phyloP scores from a whole-genome alignment of 2,888 invertebrate genomes.

The Allolobophora icterica region DNA sequence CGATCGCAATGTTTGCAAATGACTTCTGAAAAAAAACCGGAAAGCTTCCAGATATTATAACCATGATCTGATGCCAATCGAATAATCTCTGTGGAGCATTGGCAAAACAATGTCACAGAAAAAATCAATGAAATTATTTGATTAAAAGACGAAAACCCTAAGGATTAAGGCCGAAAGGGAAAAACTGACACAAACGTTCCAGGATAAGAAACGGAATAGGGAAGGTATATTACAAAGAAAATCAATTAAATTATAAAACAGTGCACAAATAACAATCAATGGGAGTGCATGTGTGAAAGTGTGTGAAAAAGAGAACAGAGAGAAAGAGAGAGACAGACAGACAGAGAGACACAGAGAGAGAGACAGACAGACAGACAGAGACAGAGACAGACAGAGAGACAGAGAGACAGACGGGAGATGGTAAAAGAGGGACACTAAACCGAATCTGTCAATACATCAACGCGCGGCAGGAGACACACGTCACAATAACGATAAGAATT shows the following conservation, averaged over 20 bases:
- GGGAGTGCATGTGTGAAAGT: not conserved
- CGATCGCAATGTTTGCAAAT: not conserved
- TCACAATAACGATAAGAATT: not conserved
- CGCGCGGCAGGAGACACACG: not conserved
- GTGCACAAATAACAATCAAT: not conserved
- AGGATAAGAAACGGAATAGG: not conserved
- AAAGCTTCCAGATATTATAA: not conserved
- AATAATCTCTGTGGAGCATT: not conserved
- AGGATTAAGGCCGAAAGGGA: not conserved
- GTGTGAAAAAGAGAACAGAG: too few relatives aligned
- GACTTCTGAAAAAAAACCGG: not conserved
- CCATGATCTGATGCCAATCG: not conserved
- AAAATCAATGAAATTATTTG: not conserved
- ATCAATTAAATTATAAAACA: not conserved
- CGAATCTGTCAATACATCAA: not conserved
- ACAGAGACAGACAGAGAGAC: not conserved
- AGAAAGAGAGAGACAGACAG: not conserved
- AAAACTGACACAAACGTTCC: not conserved
- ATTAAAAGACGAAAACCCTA: not conserved
- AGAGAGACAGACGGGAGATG: not conserved
- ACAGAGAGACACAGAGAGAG: not conserved
- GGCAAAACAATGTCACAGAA: not conserved
- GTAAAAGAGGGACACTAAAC: not conserved
- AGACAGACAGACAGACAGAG: not conserved
- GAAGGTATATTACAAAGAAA: not conserved